phyloP scores from a whole-genome alignment of 1,140 invertebrate genomes.

The Dinothrombium tinctorium region DNA sequence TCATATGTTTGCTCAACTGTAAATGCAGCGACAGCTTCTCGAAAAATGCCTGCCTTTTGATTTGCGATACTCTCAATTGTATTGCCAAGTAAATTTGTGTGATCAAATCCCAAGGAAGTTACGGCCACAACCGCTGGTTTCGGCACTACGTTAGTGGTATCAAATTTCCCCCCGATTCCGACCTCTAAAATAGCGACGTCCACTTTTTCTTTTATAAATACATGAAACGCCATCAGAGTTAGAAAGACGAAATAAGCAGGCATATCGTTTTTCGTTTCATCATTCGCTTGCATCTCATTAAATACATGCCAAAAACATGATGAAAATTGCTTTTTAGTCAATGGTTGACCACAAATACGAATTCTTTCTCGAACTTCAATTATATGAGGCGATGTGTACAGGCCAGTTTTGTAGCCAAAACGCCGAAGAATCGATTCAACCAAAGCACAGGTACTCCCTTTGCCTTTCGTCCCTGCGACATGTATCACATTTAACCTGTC shows the following conservation, averaged over 20 bases:
- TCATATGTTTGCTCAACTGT: conserved; percentile 38
- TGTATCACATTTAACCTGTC: conserved; percentile 56
- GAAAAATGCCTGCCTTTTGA: conserved; percentile 92
- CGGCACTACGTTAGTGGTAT: conserved; percentile 75
- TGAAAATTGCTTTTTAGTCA: conserved; percentile 46
- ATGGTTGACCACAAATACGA: conserved; percentile 51
- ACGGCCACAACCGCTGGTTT: conserved; percentile 63
- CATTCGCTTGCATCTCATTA: conserved; percentile 27
- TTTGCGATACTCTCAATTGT: conserved; percentile 67
- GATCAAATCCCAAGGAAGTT: conserved; percentile 74
- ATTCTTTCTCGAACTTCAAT: conserved; percentile 77
- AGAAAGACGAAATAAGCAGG: conserved; percentile 85
- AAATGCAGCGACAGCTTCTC: conserved; percentile 40
- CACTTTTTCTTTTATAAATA: conserved; percentile 56
- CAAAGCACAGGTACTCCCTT: conserved; percentile 73
- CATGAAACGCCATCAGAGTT: conserved; percentile 67
- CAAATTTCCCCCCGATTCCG: conserved; percentile 82
- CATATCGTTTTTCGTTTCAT: no score
- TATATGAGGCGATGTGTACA: conserved; percentile 78
- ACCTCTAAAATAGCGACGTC: conserved; percentile 90
- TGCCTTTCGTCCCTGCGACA: conserved; percentile 83
- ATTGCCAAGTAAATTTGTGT: conserved; percentile 52
- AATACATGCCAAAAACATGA: conserved; percentile 67
- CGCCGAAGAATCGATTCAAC: conserved; percentile 62
- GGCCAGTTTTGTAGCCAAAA: conserved; percentile 69